Percentiles rank a stretch among this genome's conserved stretches.
These are phyloP conservation scores for Apaloderma vittatum DNA, from an alignment of 2,113 vertebrate species.

Conservation along the genomic window DNA sequence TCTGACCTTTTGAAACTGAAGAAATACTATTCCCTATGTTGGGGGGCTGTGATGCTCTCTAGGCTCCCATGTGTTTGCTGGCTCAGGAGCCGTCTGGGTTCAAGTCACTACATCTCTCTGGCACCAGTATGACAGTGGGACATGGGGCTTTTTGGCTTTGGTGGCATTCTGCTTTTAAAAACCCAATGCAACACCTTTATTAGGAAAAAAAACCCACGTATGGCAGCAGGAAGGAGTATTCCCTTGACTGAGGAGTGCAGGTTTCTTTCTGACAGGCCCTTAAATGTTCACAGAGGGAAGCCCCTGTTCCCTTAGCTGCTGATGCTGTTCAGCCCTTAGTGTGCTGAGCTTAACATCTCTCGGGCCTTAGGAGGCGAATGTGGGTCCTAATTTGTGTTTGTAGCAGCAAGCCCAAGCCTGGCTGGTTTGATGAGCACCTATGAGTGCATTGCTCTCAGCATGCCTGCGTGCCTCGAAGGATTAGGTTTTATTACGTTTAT, in stretches of 20 bases:
- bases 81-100: background rate
- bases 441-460: background rate
- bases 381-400: background rate
- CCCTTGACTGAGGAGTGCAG: background rate
- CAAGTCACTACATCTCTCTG: background rate
- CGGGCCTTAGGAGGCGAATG: background rate
- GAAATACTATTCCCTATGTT: background rate
- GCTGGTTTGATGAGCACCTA: background rate
- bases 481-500: background rate
- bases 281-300: background rate
- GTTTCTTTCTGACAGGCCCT: background rate
- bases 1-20: background rate
- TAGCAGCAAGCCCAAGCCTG: background rate
- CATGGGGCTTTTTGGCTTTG: background rate
- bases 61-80: background rate
- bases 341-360: background rate
- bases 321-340: background rate
- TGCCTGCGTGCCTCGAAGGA: rapidly evolving
- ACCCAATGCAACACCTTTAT: background rate
- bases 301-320: background rate
- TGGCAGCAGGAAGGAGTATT: background rate
- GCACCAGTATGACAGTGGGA: background rate
- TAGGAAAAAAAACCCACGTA: background rate
- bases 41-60: background rate
- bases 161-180: background rate